A percentile compares a stretch with the other conserved stretches of the same genome.
Conservation (phyloP, 2,797 vertebrate species). For the Eupleurogrammus muticus region DNA sequence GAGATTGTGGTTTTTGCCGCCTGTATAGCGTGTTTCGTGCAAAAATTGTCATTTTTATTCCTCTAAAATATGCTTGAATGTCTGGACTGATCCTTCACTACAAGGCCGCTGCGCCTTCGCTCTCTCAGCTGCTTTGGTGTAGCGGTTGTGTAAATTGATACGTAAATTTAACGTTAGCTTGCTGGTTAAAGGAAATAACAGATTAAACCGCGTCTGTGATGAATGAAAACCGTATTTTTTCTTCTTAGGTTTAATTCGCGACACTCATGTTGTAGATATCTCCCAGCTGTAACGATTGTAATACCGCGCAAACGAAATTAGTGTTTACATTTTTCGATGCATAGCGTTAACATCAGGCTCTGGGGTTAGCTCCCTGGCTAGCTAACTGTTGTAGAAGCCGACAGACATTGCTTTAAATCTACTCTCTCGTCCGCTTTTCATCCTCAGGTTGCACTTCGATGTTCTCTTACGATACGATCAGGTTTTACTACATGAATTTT, state of each 20-base stretch:
- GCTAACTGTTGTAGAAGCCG: slow-evolving; percentile 55
- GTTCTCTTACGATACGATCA: rapidly evolving
- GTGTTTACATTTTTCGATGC: slow-evolving; percentile 77
- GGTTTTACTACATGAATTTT: background rate
- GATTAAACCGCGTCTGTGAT: slow-evolving; percentile 10
- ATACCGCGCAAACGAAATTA: slow-evolving; percentile 61
- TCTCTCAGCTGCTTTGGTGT: slow-evolving; percentile 81
- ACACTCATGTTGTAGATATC: rapidly evolving
- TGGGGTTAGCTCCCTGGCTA: slow-evolving; percentile 64
- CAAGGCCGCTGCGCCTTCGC: slow-evolving; percentile 84
- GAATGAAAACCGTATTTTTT: slow-evolving; percentile 34
- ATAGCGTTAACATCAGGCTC: slow-evolving; percentile 50
- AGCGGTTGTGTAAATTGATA: slow-evolving; percentile 83
- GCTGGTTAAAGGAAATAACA: slow-evolving; percentile 55
- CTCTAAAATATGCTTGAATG: slow-evolving; percentile 75
- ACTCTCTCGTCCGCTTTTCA: background rate
- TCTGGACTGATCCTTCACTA: slow-evolving; percentile 78
- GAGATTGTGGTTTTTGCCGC: slow-evolving; percentile 53
- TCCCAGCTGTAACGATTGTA: slow-evolving; percentile 18
- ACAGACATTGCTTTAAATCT: slow-evolving; percentile 50
- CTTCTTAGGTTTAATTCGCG: background rate
- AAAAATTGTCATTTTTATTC: slow-evolving; percentile 42
- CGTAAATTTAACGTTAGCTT: slow-evolving; percentile 78
- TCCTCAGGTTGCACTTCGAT: background rate
- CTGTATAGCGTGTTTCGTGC: slow-evolving; percentile 45